Conservation (phyloP, 2,797 vertebrate genomes). For the Leptatherina wallacei region DNA sequence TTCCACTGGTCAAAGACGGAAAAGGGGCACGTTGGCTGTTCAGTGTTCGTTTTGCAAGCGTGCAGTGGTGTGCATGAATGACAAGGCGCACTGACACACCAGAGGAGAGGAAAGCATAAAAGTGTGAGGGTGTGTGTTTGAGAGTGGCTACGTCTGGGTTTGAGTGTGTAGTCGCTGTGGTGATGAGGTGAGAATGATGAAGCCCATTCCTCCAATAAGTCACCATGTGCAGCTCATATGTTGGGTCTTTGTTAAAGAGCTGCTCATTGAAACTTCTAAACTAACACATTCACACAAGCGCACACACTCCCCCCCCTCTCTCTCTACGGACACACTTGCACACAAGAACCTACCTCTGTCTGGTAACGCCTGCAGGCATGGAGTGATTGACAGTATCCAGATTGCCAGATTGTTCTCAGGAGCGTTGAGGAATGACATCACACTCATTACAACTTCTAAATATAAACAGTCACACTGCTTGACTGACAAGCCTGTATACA, state of each 20-base stretch:
- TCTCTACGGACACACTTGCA: slow-evolving; percentile 13
- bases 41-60: slow-evolving; percentile 33
- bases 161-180: slow-evolving; percentile 29
- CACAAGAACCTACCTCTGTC: slow-evolving; percentile 24
- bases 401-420: slow-evolving; percentile 82
- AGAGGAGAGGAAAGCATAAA: slow-evolving; percentile 31
- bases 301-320: slow-evolving; percentile 25
- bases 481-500: slow-evolving; percentile 78
- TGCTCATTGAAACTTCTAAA: slow-evolving; percentile 66
- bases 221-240: slow-evolving; percentile 81
- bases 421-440: slow-evolving; percentile 80
- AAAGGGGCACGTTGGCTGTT: slow-evolving; percentile 47
- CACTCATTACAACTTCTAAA: slow-evolving; percentile 83
- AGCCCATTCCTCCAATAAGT: slow-evolving; percentile 70
- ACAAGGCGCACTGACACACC: slow-evolving; percentile 28
- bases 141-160: slow-evolving; percentile 40
- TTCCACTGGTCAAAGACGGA: slow-evolving; percentile 42
- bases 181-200: slow-evolving; percentile 81
- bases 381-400: slow-evolving; percentile 81
- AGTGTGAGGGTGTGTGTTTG: slow-evolving; percentile 58
- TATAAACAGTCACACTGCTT: slow-evolving; percentile 76
- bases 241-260: slow-evolving; percentile 72
- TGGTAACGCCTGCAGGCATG: slow-evolving; percentile 60
- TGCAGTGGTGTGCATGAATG: slow-evolving; percentile 51
- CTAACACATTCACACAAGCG: slow-evolving; percentile 43